Evolutionary conservation across 2,888 invertebrate genomes (phyloP).

Genomic region (Diachrysia chrysitis): DNA sequence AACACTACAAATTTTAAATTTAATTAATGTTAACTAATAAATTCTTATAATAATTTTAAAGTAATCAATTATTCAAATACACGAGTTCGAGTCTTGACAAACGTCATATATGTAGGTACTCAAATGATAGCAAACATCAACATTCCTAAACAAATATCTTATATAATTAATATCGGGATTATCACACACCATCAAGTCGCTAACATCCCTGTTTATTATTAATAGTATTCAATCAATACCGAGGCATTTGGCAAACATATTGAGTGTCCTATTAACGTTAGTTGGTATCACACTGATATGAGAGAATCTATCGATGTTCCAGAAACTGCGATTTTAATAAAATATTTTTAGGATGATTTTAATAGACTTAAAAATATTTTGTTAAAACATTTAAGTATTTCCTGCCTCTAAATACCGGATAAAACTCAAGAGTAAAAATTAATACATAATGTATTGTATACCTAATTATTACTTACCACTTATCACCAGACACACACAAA

Average conservation of each 20-base stretch:
- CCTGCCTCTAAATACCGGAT: too few species aligned
- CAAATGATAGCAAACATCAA: constrained; percentile 5
- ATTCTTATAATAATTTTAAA: too few species aligned
- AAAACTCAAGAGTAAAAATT: too few species aligned
- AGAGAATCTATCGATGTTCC: constrained; percentile 14
- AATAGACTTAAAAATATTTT: too few species aligned
- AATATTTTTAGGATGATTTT: background rate
- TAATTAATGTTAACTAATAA: too few species aligned
- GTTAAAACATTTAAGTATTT: too few species aligned
- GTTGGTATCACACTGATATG: constrained; percentile 35
- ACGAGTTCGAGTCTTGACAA: background rate
- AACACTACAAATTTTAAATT: too few species aligned
- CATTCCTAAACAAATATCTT: background rate
- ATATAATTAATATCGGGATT: constrained; percentile 23
- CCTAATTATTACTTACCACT: too few species aligned
- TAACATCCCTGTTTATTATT: constrained; percentile 39
- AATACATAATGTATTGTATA: too few species aligned
- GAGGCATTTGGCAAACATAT: constrained; percentile 47
- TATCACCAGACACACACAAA: too few species aligned
- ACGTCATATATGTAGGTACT: background rate
- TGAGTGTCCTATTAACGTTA: constrained; percentile 43
- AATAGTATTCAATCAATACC: constrained; percentile 47
- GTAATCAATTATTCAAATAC: background rate
- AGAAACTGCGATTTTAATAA: background rate
- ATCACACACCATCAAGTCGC: constrained; percentile 19